Conservation (phyloP, 1,140 invertebrate genomes). For the Plodia interpunctella region DNA sequence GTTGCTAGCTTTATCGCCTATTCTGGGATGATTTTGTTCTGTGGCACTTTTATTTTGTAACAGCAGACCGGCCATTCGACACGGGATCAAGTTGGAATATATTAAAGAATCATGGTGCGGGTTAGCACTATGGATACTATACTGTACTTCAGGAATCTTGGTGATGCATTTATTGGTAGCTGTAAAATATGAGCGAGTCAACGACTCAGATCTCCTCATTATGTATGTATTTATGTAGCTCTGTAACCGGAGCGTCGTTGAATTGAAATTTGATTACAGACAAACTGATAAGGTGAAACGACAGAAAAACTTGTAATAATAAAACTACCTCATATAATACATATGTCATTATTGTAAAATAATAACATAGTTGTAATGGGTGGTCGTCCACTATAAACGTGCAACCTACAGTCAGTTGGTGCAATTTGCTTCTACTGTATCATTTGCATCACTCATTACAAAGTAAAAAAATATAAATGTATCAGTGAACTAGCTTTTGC, state of each 20-base stretch:
- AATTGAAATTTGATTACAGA: no score
- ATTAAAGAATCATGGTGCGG: background rate
- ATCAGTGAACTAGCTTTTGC: no score
- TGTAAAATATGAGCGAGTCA: background rate
- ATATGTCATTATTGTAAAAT: no score
- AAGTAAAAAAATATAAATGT: no score
- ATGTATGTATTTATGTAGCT: background rate
- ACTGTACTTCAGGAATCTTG: background rate
- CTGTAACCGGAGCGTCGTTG: no score
- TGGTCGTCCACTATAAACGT: background rate
- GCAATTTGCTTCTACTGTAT: background rate
- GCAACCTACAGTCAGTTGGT: background rate
- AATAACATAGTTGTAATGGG: no score
- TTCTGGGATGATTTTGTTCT: background rate
- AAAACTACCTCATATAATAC: no score
- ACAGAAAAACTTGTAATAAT: no score
- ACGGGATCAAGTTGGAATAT: background rate
- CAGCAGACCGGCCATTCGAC: conserved; percentile 1
- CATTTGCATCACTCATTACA: conserved; percentile 2
- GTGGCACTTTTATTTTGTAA: background rate
- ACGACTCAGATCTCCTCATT: background rate
- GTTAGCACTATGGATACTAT: background rate
- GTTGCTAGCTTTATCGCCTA: no score
- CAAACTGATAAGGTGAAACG: no score
- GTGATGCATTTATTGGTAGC: background rate